A percentile compares a stretch with the other conserved stretches of the same genome.
These are phyloP conservation scores for Pseudeuparius sepicola DNA, from an alignment of 2,888 invertebrate species.

Conservation along the genomic window DNA sequence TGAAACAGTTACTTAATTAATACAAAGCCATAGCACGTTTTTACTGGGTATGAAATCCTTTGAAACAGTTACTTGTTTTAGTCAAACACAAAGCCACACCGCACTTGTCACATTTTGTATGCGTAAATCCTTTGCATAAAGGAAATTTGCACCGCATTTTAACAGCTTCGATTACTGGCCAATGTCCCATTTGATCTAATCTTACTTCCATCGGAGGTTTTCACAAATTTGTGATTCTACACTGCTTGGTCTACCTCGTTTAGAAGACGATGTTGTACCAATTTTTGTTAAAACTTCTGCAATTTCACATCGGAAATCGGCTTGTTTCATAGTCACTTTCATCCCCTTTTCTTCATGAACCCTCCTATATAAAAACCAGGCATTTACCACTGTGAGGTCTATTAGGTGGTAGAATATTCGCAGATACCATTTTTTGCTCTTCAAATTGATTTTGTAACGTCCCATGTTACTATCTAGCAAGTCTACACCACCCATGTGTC, in stretches of 20 bases:
- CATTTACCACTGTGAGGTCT: no score
- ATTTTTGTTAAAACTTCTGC: no score
- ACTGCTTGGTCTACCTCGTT: no score
- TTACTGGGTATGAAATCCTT: no score
- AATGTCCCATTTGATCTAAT: constrained; percentile 13
- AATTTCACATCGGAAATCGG: no score
- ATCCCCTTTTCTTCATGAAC: no score
- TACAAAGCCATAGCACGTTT: no score
- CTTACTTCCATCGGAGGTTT: constrained; percentile 15
- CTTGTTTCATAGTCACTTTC: no score
- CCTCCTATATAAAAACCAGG: no score
- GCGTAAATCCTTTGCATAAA: constrained; percentile 16
- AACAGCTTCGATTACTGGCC: constrained; percentile 10
- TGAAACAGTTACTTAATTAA: no score
- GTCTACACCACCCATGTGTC: constrained; percentile 20
- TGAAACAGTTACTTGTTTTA: constrained; percentile 20
- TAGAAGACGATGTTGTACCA: no score
- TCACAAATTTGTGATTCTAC: no score
- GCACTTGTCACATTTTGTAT: constrained; percentile 17
- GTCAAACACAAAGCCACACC: constrained; percentile 15
- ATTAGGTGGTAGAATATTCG: constrained; percentile 20
- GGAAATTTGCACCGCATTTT: constrained; percentile 16
- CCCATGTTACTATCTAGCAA: constrained; percentile 18
- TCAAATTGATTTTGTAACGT: constrained; percentile 15
- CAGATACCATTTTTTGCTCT: constrained; percentile 20